These are phyloP conservation scores for Patella depressa DNA, from an alignment of 2,888 invertebrate genomes.

Conservation along the genomic window DNA sequence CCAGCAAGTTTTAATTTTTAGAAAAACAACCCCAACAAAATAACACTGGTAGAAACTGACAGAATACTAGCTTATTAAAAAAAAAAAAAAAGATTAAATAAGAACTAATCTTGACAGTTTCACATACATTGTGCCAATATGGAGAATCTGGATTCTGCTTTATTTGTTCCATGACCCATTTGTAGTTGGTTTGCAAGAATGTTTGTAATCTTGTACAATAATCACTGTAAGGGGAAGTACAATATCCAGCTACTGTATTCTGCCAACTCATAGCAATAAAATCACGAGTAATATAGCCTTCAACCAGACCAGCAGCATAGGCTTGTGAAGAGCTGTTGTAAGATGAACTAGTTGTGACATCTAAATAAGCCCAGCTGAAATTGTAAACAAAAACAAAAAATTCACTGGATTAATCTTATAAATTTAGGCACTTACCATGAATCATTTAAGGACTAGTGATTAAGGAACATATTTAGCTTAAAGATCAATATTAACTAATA, in stretches of 20 bases:
- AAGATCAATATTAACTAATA: too few species aligned
- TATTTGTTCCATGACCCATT: constrained; percentile 77
- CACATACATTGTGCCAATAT: constrained; percentile 86
- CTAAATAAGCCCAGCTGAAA: constrained; percentile 84
- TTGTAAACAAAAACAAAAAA: neutral
- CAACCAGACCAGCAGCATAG: constrained; percentile 87
- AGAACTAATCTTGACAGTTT: too few species aligned
- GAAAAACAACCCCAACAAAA: too few species aligned
- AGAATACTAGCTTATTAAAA: too few species aligned
- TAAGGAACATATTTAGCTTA: too few species aligned
- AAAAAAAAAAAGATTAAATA: too few species aligned
- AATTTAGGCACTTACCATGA: neutral
- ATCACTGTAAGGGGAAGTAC: constrained; percentile 70
- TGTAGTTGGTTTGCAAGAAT: constrained; percentile 78
- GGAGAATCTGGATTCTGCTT: constrained; percentile 74
- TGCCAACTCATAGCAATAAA: constrained; percentile 85
- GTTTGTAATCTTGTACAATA: constrained; percentile 79
- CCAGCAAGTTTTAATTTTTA: too few species aligned
- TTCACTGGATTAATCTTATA: neutral
- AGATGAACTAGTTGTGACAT: constrained; percentile 82
- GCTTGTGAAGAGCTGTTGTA: constrained; percentile 80
- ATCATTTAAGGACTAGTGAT: too few species aligned
- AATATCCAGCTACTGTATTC: constrained; percentile 79
- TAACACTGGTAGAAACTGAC: too few species aligned
- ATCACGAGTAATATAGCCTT: constrained; percentile 83